Evolutionary conservation across 1,140 invertebrate genomes (phyloP).

Genomic region (Belonocnema kinseyi): DNA sequence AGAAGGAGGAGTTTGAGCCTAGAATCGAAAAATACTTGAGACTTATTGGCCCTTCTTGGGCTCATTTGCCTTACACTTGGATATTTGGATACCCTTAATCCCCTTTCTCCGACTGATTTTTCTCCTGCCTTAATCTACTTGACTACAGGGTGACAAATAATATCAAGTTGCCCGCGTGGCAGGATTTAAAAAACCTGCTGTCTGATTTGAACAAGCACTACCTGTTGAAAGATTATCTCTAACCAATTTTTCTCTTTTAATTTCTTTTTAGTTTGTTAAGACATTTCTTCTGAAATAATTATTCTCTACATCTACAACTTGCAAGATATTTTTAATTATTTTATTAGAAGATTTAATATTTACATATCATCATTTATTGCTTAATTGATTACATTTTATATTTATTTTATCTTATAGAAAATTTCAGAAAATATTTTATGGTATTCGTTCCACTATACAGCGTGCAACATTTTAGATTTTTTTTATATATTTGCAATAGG

Average conservation of each 20-base stretch:
- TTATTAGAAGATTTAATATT: constrained; percentile 35
- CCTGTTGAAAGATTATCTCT: no score
- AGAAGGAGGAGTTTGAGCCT: constrained; percentile 13
- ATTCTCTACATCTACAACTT: neutral
- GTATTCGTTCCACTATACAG: no score
- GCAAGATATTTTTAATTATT: neutral
- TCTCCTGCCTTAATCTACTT: constrained; percentile 57
- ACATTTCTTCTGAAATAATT: no score
- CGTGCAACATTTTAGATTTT: no score
- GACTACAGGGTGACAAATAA: constrained; percentile 64
- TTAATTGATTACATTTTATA: no score
- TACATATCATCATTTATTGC: no score
- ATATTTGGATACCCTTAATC: constrained; percentile 72
- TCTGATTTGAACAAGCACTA: no score
- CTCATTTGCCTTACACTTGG: constrained; percentile 60
- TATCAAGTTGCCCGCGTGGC: constrained; percentile 58
- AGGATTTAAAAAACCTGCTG: neutral
- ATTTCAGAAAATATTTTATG: no score
- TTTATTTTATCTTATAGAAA: no score
- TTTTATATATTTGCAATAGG: no score
- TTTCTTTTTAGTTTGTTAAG: no score
- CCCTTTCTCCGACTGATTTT: constrained; percentile 55
- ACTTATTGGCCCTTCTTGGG: constrained; percentile 44
- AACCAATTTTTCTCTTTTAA: no score
- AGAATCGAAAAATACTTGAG: neutral